These are phyloP conservation scores for Drosophila austrosaltans DNA, from an alignment of 2,888 invertebrate species.

Conservation along the genomic window DNA sequence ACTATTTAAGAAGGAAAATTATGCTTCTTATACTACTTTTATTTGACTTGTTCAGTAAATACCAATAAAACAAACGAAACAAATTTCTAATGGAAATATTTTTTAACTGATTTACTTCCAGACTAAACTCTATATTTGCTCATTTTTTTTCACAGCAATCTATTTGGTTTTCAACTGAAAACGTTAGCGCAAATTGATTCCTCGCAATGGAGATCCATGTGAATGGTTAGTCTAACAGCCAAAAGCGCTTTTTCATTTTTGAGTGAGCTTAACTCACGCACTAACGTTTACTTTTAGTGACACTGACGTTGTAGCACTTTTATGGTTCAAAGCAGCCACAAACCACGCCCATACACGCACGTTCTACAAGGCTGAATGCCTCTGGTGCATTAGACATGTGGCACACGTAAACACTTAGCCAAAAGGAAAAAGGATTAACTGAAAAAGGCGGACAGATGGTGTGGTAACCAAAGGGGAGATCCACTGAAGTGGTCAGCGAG, in stretches of 20 bases:
- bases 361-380: background rate
- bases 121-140: background rate
- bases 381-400: conserved; percentile 61
- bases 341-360: conserved; percentile 13
- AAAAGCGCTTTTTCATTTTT: conserved; percentile 21
- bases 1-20: too few relatives aligned
- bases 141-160: background rate
- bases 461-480: background rate
- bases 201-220: background rate
- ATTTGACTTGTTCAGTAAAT: too few relatives aligned
- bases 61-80: too few relatives aligned
- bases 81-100: too few relatives aligned
- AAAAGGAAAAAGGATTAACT: conserved; percentile 15
- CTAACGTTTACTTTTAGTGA: conserved; percentile 12
- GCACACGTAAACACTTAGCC: conserved; percentile 76
- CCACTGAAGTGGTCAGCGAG: background rate
- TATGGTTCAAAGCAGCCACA: conserved; percentile 37
- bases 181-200: background rate
- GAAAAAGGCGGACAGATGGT: conserved; percentile 9
- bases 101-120: too few relatives aligned
- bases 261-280: conserved; percentile 12
- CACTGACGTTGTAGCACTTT: conserved; percentile 26
- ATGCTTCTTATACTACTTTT: too few relatives aligned
- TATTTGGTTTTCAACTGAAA: background rate
- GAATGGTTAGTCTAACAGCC: conserved; percentile 1